Percentiles rank a stretch among this genome's conserved stretches.
Evolutionary conservation across 2,113 vertebrate genomes (phyloP).

Genomic region (Neogobius melanostomus): DNA sequence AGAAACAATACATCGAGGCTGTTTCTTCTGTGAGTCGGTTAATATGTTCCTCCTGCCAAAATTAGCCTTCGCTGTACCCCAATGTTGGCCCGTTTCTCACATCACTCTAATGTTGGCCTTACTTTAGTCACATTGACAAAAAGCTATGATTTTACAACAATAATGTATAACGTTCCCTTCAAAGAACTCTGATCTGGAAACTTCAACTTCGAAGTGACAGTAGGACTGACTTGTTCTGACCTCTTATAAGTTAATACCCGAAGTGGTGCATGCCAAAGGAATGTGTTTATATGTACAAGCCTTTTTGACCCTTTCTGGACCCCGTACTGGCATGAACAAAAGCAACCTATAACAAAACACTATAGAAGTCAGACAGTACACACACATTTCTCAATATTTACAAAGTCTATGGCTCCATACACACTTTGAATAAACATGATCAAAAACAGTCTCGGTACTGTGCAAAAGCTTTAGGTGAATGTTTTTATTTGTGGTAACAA

Average conservation of each 20-base stretch:
- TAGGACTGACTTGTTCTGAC: background rate
- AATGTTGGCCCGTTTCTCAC: background rate
- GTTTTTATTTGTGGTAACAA: background rate
- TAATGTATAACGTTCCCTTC: background rate
- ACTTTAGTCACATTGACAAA: background rate
- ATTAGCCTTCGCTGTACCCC: background rate
- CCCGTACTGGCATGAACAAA: slow-evolving; percentile 28
- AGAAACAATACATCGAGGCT: background rate
- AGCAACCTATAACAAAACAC: slow-evolving; percentile 23
- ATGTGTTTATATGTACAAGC: slow-evolving; percentile 27
- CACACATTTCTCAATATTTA: slow-evolving; percentile 64
- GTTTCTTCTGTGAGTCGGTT: background rate
- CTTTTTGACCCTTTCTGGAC: slow-evolving; percentile 15
- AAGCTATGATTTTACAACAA: background rate
- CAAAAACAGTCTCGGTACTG: slow-evolving; percentile 21
- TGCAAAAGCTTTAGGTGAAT: background rate
- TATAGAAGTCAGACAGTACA: slow-evolving; percentile 37
- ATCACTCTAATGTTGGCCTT: background rate
- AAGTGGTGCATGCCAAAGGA: background rate
- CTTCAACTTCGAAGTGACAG: background rate
- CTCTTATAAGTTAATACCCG: background rate
- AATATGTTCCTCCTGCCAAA: background rate
- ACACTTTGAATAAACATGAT: slow-evolving; percentile 68
- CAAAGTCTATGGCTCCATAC: slow-evolving; percentile 57
- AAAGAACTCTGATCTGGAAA: background rate